Evolutionary conservation across 37 sponge, comb jelly and placozoan species (phyloP), one percentile per base, ranked within the genome.

Genomic region (Oscarella lobularis): DNA sequence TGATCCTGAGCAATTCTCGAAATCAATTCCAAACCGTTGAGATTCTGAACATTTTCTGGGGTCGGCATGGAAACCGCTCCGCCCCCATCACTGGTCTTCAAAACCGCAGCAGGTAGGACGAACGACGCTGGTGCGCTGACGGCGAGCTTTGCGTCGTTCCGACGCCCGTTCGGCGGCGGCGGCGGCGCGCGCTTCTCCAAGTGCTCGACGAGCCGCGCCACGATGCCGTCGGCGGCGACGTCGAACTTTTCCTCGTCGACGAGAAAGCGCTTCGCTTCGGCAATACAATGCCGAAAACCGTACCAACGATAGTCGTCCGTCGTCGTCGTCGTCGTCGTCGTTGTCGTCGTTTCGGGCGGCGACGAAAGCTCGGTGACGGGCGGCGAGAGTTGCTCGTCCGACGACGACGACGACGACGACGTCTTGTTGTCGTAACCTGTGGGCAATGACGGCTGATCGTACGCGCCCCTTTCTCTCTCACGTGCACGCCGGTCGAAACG

Each of bases 211-310:
- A 48, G 60, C 20, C 60, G 9, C 14, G 20, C 60, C 9, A 48
- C 14, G 20, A 48, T 9, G 9, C 14, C 14, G 20, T 48, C 60
- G 14, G 60, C 20, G 14, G 60, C n/a, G n/a, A n/a, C 14, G 20
- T 48, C 20, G 60, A 48, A 9, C 14, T 48, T 20, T 48, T 48
- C 60, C 14, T 48, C 20, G 9, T 48, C 60, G 60, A 48, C 20
- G 60, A 48, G 60, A 48, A 48, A 48, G 14, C 60, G 60, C 60
- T 48, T 48, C 60, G 60, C 60, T 48, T 48, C 60, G 14, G 9
- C 20, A 20, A 48, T 48, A 20, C 60, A 48, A 27, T 48, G 14
- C 9, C 14, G 9, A 20, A 48, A 48, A 48, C 60, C 60, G 60
- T 27, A 9, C 9, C 20, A 9, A 20, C 20, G 60, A 20, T 27